Evolutionary conservation across 2,888 invertebrate genomes (phyloP).

Genomic region (Zeuzera pyrina): DNA sequence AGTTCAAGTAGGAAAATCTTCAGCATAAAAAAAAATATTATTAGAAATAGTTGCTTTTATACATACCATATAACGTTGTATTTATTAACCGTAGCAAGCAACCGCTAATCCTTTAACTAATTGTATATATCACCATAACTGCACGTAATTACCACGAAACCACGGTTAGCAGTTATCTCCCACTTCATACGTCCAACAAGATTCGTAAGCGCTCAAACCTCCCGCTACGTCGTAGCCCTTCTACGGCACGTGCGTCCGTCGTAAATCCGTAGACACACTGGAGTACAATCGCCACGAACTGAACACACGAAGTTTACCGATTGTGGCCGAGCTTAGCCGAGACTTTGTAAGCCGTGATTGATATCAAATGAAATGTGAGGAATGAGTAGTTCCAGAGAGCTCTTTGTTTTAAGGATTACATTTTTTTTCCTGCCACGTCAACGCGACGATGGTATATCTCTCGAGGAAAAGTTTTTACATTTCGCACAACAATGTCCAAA

Average conservation of each 20-base stretch:
- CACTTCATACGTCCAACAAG: conserved; percentile 14
- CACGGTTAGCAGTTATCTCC: conserved; percentile 16
- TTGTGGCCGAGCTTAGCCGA: conserved; percentile 41
- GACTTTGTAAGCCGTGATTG: conserved; percentile 64
- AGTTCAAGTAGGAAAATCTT: no score
- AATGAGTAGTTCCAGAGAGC: conserved; percentile 61
- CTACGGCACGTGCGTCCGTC: conserved; percentile 41
- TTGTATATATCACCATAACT: conserved; percentile 30
- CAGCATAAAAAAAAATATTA: no score
- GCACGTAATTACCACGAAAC: conserved; percentile 33
- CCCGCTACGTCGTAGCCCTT: conserved; percentile 36
- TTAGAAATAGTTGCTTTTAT: no score
- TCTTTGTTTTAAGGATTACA: conserved; percentile 65
- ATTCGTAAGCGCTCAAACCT: conserved; percentile 35
- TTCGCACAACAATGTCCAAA: neutral
- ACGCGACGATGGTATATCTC: conserved; percentile 15
- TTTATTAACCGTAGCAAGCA: conserved; percentile 23
- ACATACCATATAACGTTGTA: conserved; percentile 59
- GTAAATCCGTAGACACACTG: conserved; percentile 56
- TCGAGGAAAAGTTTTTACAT: conserved; percentile 1
- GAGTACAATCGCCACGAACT: conserved; percentile 41
- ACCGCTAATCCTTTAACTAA: conserved; percentile 29
- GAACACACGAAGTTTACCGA: conserved; percentile 46
- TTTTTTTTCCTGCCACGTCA: conserved; percentile 33
- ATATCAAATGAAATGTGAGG: conserved; percentile 71